Evolutionary conservation across 1,140 invertebrate genomes (phyloP), one percentile per base, ranked within the genome.

Genomic region (Macrotrachela quadricornifera): DNA sequence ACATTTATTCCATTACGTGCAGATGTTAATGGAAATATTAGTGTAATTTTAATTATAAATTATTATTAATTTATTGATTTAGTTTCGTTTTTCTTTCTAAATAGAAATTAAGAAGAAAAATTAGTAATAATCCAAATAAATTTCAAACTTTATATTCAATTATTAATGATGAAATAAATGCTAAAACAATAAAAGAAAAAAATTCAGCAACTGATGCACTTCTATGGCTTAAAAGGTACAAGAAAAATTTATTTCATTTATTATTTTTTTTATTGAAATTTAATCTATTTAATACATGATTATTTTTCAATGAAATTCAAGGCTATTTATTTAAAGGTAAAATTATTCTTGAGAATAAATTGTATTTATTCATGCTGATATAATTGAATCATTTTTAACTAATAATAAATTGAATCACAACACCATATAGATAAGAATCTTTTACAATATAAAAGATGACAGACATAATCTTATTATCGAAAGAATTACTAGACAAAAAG

Each of bases 61-160:
- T 30, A 2, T 30, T 4, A 30, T 30, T 4, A 30, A 14, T 4
- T 4, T 51, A 15, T 12, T 13, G 10, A 42, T 14, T 11, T 12
- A 11, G 10, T 40, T 42, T 10, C 12, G 14, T 12, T n/a, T 50
- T 39, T 13, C 57, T 51, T 40, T 54, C 15, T 46, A 54, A 58
- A 18, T 59, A 70, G 65, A 70, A 69, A 65, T 61, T 70, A n/a
- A 53, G 63, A 38, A 62, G 66, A 39, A 69, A 70, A 57, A 62
- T 63, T 46, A 55, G 56, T 6, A 63, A 59, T 15, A 58, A 66
- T 51, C 58, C 62, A 18, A 57, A 56, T 17, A 45, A 51, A 37
- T 68, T 63, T 51, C 49, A 45, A 6, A 64, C 64, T 17, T 49
- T 70, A 39, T 65, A 70, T 56, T 59, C 59, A n/a, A 64, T 70